These are phyloP conservation scores for Anhinga rufa DNA, from an alignment of 2,113 vertebrate genomes.

Conservation along the genomic window DNA sequence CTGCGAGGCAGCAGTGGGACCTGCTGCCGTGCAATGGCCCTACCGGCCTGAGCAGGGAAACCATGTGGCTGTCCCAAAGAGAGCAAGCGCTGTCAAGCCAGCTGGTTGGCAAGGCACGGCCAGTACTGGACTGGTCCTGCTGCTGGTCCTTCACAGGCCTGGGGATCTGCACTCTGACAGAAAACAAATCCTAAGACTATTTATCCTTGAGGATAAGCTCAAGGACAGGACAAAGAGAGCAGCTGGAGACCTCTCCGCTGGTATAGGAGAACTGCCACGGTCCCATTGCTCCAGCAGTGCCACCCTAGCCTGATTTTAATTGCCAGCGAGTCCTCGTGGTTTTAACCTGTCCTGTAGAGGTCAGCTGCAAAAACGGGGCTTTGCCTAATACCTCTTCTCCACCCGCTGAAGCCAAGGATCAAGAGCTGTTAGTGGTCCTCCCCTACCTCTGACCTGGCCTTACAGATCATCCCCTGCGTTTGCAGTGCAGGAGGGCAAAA, in stretches of 20 bases:
- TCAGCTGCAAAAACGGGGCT: neutral
- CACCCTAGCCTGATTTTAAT: neutral
- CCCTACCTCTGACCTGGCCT: neutral
- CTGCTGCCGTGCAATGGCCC: neutral
- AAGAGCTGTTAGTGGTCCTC: neutral
- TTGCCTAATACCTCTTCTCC: neutral
- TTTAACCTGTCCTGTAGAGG: neutral
- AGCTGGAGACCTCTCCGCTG: neutral
- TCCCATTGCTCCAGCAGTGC: neutral
- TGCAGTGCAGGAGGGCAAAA: neutral
- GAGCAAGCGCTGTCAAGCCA: neutral
- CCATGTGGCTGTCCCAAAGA: neutral
- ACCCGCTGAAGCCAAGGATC: neutral
- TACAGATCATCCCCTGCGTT: neutral
- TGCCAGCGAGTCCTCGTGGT: neutral
- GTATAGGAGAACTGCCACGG: accelerated
- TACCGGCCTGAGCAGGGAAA: neutral
- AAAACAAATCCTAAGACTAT: neutral
- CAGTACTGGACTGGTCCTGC: neutral
- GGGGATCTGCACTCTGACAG: neutral
- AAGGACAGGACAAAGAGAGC: neutral
- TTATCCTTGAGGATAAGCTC: neutral
- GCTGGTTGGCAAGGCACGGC: neutral
- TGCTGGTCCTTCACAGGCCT: neutral
- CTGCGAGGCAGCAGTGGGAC: neutral